Evolutionary conservation across 1,140 invertebrate genomes (phyloP).

Genomic region (Protaetia brevitarsis): DNA sequence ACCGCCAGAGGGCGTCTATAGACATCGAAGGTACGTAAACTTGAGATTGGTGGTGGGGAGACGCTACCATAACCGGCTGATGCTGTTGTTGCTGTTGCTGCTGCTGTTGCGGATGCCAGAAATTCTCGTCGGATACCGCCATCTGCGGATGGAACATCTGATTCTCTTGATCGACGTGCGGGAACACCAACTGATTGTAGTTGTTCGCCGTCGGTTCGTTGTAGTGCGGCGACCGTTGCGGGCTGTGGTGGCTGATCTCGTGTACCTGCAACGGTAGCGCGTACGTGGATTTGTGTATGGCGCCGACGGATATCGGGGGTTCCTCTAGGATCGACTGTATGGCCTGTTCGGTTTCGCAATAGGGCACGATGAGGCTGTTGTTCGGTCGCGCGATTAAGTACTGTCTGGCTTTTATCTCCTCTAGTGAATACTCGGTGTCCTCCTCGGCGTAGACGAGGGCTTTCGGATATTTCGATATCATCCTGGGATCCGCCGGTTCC

Average conservation of each 20-base stretch:
- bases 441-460: slow-evolving; percentile 57
- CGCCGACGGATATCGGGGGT: background rate
- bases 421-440: slow-evolving; percentile 62
- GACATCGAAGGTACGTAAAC: background rate
- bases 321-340: slow-evolving; percentile 26
- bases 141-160: background rate
- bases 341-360: slow-evolving; percentile 22
- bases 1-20: slow-evolving; percentile 22
- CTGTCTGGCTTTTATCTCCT: slow-evolving; percentile 59
- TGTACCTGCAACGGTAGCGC: background rate
- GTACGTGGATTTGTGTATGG: slow-evolving; percentile 4
- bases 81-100: background rate
- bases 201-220: background rate
- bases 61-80: background rate
- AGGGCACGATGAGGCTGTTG: slow-evolving; percentile 14
- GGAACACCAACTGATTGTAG: background rate
- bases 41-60: background rate
- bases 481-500: slow-evolving; percentile 57
- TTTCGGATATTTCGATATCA: slow-evolving; percentile 60
- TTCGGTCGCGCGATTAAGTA: slow-evolving; percentile 28
- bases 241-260: background rate
- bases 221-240: background rate
- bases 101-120: background rate
- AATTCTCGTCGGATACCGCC: background rate
- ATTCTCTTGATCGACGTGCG: slow-evolving; percentile 1